Evolutionary conservation across 2,113 vertebrate species (phyloP).

Genomic region (Guaruba guarouba): DNA sequence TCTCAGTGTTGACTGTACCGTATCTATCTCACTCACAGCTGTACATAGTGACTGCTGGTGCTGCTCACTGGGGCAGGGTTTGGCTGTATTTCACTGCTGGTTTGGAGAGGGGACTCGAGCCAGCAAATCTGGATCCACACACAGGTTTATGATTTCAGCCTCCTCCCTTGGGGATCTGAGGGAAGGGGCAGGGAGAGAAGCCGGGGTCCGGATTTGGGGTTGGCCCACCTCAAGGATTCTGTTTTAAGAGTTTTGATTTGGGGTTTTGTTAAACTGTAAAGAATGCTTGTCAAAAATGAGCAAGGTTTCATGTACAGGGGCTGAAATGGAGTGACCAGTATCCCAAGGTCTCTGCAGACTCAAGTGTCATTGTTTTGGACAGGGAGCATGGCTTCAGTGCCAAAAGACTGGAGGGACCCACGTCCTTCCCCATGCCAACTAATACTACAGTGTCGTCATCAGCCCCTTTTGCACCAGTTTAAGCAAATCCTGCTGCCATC

Average conservation of each 20-base stretch:
- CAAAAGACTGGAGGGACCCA: neutral
- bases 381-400: constrained; percentile 18
- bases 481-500: constrained; percentile 37
- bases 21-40: constrained; percentile 79
- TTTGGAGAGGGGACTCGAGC: neutral
- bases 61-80: constrained; percentile 68
- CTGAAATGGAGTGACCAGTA: neutral
- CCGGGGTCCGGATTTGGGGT: constrained; percentile 5
- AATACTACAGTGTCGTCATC: neutral
- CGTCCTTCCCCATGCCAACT: neutral
- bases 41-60: constrained; percentile 84
- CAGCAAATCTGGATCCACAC: neutral
- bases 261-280: constrained; percentile 22
- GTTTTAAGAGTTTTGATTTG: constrained; percentile 26
- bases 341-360: neutral
- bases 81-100: constrained; percentile 63
- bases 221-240: constrained; percentile 11
- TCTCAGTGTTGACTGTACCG: constrained; percentile 85
- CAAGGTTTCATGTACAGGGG: neutral
- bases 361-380: neutral
- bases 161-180: neutral
- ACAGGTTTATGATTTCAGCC: neutral
- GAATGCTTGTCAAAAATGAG: neutral
- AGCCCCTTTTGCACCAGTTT: constrained; percentile 33
- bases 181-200: neutral